Percentiles rank a stretch among this genome's conserved stretches.
phyloP scores from a whole-genome alignment of 2,888 invertebrate genomes.

The Idaea biselata region DNA sequence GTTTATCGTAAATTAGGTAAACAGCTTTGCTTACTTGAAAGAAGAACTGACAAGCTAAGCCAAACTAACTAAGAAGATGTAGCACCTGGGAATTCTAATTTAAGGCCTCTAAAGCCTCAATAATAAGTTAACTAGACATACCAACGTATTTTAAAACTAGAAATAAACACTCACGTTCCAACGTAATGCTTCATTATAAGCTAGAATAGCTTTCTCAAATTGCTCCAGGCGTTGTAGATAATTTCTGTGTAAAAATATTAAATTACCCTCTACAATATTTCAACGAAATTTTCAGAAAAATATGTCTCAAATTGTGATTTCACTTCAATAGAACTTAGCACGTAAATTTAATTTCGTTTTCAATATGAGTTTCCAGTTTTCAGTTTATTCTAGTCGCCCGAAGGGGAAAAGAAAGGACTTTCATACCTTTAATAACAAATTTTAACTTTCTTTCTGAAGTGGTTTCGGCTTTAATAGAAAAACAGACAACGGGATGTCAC shows the following conservation, averaged over 20 bases:
- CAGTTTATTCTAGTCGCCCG: not conserved
- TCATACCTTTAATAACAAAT: not conserved
- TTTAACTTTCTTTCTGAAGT: not conserved
- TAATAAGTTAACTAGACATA: no score
- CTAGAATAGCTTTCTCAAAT: slow-evolving; percentile 68
- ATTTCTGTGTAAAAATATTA: slow-evolving; percentile 51
- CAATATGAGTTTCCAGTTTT: slow-evolving; percentile 1
- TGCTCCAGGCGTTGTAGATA: slow-evolving; percentile 69
- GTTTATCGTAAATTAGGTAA: no score
- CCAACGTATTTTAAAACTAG: not conserved
- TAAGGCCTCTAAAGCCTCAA: no score
- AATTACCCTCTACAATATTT: slow-evolving; percentile 9
- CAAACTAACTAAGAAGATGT: no score
- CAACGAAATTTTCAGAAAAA: not conserved
- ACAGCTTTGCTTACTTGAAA: no score
- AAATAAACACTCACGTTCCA: slow-evolving; percentile 65
- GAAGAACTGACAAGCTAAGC: no score
- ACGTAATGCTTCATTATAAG: slow-evolving; percentile 69
- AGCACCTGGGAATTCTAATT: no score
- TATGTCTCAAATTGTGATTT: not conserved
- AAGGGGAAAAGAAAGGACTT: not conserved
- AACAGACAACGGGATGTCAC: slow-evolving; percentile 1
- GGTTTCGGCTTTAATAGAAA: slow-evolving; percentile 1
- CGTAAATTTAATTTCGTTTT: slow-evolving; percentile 1
- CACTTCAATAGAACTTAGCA: not conserved